Percentiles rank a stretch among this genome's conserved stretches.
phyloP scores from a whole-genome alignment of 2,888 invertebrate species.

The Mimumesa dahlbomi region DNA sequence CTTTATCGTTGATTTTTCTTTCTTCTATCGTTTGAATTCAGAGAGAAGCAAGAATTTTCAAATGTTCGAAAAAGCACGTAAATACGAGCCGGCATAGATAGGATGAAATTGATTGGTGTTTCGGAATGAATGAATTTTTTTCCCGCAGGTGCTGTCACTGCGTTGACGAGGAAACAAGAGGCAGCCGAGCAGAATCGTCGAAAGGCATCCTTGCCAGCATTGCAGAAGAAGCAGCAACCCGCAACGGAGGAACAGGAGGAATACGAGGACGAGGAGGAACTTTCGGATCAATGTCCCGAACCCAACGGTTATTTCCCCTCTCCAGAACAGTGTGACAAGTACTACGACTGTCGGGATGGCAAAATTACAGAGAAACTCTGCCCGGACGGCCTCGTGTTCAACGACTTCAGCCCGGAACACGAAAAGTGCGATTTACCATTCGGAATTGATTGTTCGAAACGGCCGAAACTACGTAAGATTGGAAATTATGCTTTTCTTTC shows the following conservation, averaged over 20 bases:
- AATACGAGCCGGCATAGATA: too few relatives aligned
- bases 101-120: too few relatives aligned
- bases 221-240: constrained; percentile 52
- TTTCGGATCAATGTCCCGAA: constrained; percentile 89
- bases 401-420: constrained; percentile 89
- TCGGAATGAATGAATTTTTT: constrained; percentile 1
- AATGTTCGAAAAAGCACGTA: too few relatives aligned
- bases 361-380: constrained; percentile 89
- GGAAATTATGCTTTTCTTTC: constrained; percentile 61
- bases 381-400: constrained; percentile 94
- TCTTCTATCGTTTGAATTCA: too few relatives aligned
- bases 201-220: constrained; percentile 57
- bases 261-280: constrained; percentile 82
- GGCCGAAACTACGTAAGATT: constrained; percentile 91
- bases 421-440: constrained; percentile 94
- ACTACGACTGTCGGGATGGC: constrained; percentile 90
- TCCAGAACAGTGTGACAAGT: constrained; percentile 93
- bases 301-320: constrained; percentile 92
- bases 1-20: too few relatives aligned
- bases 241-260: constrained; percentile 65
- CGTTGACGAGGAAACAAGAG: constrained; percentile 75
- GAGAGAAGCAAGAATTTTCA: too few relatives aligned
- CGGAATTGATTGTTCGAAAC: constrained; percentile 90
- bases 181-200: constrained; percentile 76
- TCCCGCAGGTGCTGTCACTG: constrained; percentile 67